These are phyloP conservation scores for Euborellia annulipes DNA, from an alignment of 1,140 invertebrate genomes.

Conservation along the genomic window DNA sequence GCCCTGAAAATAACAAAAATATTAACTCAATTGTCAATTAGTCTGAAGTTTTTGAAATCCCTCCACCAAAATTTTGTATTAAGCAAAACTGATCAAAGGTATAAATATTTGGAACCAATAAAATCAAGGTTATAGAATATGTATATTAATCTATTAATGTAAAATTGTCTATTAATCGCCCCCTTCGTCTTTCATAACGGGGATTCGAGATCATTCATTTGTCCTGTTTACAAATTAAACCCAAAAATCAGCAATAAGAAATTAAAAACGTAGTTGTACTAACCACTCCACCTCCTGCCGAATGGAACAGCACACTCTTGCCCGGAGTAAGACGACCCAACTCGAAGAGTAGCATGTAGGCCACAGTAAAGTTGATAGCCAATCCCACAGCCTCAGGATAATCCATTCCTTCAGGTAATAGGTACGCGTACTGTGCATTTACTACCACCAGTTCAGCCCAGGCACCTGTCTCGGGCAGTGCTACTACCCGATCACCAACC, in stretches of 20 bases:
- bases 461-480: constrained; percentile 62
- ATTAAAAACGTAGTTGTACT: constrained; percentile 31
- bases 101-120: too few relatives aligned
- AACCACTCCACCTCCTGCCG: constrained; percentile 76
- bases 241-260: too few relatives aligned
- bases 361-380: constrained; percentile 73
- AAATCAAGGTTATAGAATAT: too few relatives aligned
- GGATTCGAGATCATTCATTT: too few relatives aligned
- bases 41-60: too few relatives aligned
- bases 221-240: too few relatives aligned
- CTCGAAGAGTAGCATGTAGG: constrained; percentile 73
- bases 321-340: constrained; percentile 57
- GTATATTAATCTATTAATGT: too few relatives aligned
- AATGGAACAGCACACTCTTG: constrained; percentile 69
- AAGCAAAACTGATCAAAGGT: too few relatives aligned
- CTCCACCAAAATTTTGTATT: too few relatives aligned
- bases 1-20: constrained; percentile 39
- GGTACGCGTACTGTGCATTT: constrained; percentile 59
- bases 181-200: too few relatives aligned
- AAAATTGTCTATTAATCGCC: too few relatives aligned
- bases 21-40: too few relatives aligned
- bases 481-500: constrained; percentile 75
- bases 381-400: constrained; percentile 67
- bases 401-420: constrained; percentile 56
- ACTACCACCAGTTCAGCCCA: constrained; percentile 74